Evolutionary conservation across 2,888 invertebrate species (phyloP), one percentile per base, ranked within the genome.

Genomic region (Arctia plantaginis): DNA sequence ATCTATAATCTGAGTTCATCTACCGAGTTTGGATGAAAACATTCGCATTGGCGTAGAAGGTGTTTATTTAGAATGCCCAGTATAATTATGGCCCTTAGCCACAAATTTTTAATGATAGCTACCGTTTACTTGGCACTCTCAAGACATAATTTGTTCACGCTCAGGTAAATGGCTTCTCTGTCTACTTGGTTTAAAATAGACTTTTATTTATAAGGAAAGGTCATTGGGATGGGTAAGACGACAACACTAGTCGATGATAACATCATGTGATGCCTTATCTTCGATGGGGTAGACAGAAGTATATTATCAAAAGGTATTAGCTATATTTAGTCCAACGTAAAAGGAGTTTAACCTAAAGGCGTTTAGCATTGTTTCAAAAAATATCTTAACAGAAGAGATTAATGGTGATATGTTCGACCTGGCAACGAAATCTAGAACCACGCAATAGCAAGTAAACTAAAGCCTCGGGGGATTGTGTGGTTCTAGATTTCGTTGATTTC

Each of bases 61-160:
- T 44, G 30, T 10, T 30, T 23, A 47, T 67, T 44, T 10, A 30
- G 30, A 4, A 20, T 44, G 4, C 30, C 30, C 66, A 44, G 44
- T 27, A 41, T 73, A 75, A 77, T 71, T 66, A 82, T 85, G 87
- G 83, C 81, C 73, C 72, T 30, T 44, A 74, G 80, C 83, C 86
- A 82, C 69, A 69, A 69, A 69, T 76, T 74, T 76, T 84, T 82
- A 77, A 82, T 81, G 77, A 77, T 65, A 65, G 66, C 51, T 62
- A 66, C 73, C 66, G 74, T 80, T 72, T 78, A 71, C 68, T 79
- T 85, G 83, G 80, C 82, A 75, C 71, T 65, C 66, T 13, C 30
- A 44, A 66, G 55, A 71, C 68, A 47, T 35, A 68, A 76, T 72
- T 78, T 66, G 69, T 70, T 33, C 30, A 62, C 3, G 66, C 67